Percentiles rank a stretch among this genome's conserved stretches.
Conservation (phyloP, 2,113 vertebrate genomes). For the Cyanoramphus novaezelandiae region DNA sequence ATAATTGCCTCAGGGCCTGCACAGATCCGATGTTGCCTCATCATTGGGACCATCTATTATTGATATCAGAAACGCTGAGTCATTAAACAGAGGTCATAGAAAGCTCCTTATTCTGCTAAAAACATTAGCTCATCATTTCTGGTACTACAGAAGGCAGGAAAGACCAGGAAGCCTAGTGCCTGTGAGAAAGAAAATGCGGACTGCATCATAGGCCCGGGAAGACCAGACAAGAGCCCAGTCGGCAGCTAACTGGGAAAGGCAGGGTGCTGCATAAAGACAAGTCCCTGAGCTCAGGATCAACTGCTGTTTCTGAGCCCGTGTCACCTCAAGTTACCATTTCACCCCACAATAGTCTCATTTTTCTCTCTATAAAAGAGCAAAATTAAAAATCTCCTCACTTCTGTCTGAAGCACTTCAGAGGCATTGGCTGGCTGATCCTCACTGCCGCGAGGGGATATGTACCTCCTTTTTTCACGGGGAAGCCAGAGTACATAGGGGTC, state of each 20-base stretch:
- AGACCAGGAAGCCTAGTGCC: background rate
- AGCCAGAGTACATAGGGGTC: background rate
- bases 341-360: background rate
- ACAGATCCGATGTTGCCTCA: background rate
- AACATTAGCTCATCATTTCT: conserved; percentile 22
- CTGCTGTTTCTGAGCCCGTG: background rate
- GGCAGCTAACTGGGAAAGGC: background rate
- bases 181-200: background rate
- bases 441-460: background rate
- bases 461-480: background rate
- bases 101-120: background rate
- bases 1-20: background rate
- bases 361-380: background rate
- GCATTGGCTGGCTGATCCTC: background rate
- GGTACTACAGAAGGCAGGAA: background rate
- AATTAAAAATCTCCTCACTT: background rate
- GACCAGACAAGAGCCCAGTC: background rate
- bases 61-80: conserved; percentile 23
- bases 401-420: background rate
- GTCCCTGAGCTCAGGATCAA: background rate
- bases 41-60: background rate
- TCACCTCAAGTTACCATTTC: background rate
- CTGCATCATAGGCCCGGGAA: background rate
- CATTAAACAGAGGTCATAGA: conserved; percentile 37
- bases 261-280: background rate